A percentile compares a stretch with the other conserved stretches of the same genome.
Conservation (phyloP, 2,113 vertebrate genomes). For the Chaetorhynchus papuensis region DNA sequence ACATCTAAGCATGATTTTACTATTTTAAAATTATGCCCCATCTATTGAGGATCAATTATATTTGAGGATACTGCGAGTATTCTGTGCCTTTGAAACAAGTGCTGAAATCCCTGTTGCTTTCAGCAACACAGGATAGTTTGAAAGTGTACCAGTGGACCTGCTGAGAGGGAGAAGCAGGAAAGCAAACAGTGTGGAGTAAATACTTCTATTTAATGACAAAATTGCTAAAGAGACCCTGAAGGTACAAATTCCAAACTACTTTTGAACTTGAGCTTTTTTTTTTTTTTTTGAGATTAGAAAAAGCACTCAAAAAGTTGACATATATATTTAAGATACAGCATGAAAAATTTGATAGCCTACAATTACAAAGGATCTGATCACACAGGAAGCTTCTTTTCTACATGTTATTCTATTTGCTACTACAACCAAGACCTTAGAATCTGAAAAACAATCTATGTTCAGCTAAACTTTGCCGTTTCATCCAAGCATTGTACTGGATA, state of each 20-base stretch:
- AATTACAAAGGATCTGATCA: background rate
- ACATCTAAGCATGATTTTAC: background rate
- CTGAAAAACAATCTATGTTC: background rate
- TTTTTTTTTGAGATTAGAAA: background rate
- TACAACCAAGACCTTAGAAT: background rate
- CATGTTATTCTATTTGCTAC: background rate
- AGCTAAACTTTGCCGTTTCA: background rate
- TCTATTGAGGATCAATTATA: background rate
- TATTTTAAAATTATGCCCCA: background rate
- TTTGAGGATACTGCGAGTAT: background rate
- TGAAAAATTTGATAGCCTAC: background rate
- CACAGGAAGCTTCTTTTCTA: background rate
- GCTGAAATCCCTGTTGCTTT: background rate
- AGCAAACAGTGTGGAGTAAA: background rate
- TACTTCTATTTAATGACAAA: background rate
- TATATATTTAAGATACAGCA: background rate
- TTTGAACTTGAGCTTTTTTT: background rate
- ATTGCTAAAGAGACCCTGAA: background rate
- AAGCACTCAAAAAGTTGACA: background rate
- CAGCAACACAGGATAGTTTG: background rate
- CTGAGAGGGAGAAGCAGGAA: background rate
- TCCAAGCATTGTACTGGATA: background rate
- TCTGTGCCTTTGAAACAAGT: background rate
- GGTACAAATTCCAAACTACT: background rate
- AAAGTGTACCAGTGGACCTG: background rate